Conservation (phyloP, 2,113 vertebrate genomes). For the Phylloscopus trochiloides region DNA sequence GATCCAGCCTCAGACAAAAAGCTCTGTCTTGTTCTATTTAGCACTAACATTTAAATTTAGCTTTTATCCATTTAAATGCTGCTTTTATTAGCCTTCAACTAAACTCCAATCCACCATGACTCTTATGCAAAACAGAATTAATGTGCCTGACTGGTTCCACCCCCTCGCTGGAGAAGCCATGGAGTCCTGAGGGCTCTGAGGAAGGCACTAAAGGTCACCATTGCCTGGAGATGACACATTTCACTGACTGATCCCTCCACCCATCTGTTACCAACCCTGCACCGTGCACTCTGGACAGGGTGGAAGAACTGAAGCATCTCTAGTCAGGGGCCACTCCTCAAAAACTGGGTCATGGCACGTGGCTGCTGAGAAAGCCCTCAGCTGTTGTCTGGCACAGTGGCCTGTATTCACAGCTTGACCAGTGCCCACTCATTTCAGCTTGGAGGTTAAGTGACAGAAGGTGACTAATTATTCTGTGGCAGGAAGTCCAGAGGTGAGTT, state of each 20-base stretch:
- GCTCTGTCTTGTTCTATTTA: conserved; percentile 11
- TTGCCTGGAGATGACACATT: conserved; percentile 47
- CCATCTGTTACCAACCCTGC: conserved; percentile 2
- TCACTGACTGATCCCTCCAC: conserved; percentile 20
- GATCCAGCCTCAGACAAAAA: neutral
- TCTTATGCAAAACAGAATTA: conserved; percentile 31
- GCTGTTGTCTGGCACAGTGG: neutral
- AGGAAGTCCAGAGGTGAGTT: neutral
- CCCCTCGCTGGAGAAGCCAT: neutral
- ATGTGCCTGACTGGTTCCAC: neutral
- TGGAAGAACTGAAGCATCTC: neutral
- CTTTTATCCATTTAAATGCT: conserved; percentile 29
- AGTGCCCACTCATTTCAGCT: neutral
- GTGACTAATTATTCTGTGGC: neutral
- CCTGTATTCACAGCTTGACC: neutral
- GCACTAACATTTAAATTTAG: conserved; percentile 38
- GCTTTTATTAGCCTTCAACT: conserved; percentile 37
- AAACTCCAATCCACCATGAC: neutral
- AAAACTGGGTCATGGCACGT: neutral
- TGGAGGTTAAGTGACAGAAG: neutral
- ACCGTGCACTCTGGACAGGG: neutral
- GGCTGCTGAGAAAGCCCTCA: neutral
- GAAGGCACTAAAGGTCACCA: conserved; percentile 3
- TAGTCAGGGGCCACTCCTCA: neutral
- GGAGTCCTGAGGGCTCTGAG: neutral